These are phyloP conservation scores for Catostomus latipinnis DNA, from an alignment of 2,797 vertebrate species.

Conservation along the genomic window DNA sequence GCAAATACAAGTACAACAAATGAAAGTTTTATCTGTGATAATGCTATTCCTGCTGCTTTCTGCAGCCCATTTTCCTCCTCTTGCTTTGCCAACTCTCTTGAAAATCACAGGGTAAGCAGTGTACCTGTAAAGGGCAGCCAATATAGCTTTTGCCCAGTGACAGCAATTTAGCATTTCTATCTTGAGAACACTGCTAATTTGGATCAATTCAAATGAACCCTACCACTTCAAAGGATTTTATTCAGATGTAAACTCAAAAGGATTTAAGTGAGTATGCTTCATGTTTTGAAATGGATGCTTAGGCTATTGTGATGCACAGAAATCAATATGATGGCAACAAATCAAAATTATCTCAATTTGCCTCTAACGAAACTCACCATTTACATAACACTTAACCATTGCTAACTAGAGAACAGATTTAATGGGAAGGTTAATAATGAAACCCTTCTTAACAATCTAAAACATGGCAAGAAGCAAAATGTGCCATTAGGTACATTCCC, in stretches of 20 bases:
- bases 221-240: neutral
- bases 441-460: slow-evolving; percentile 16
- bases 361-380: slow-evolving; percentile 6
- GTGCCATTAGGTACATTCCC: neutral
- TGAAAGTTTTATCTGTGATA: neutral
- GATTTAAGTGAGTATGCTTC: neutral
- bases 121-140: slow-evolving; percentile 6
- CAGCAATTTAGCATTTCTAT: slow-evolving; percentile 15
- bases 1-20: slow-evolving; percentile 12
- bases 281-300: neutral
- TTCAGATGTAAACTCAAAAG: slow-evolving; percentile 2
- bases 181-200: slow-evolving; percentile 6
- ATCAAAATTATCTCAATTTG: slow-evolving; percentile 4
- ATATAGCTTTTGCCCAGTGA: slow-evolving; percentile 33
- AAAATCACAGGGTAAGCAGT: slow-evolving; percentile 42
- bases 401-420: slow-evolving; percentile 51
- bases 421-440: slow-evolving; percentile 34
- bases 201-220: slow-evolving; percentile 3
- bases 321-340: slow-evolving; percentile 30
- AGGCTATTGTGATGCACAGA: neutral
- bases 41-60: neutral
- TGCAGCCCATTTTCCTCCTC: neutral
- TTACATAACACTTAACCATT: slow-evolving; percentile 14
- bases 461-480: slow-evolving; percentile 16
- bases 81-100: slow-evolving; percentile 9